Conservation (phyloP, 30 jellyfish, hydroid and myxozoan genomes). For the Aurelia aurita region DNA sequence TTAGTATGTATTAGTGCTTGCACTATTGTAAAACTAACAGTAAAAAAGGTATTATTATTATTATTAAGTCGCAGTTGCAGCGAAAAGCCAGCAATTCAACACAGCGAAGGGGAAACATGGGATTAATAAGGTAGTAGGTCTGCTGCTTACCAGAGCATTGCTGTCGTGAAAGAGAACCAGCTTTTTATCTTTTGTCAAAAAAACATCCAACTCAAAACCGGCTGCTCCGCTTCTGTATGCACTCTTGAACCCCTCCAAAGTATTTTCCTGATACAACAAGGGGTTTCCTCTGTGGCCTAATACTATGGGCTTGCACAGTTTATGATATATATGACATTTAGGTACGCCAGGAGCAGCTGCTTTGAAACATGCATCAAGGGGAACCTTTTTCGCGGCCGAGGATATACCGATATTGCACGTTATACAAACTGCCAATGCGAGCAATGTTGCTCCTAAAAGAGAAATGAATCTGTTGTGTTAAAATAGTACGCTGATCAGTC, state of each 20-base stretch:
- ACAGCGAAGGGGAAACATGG: no score
- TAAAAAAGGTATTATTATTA: no score
- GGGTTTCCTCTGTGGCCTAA: constrained; percentile 94
- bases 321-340: constrained; percentile 69
- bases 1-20: no score
- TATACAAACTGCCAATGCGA: not conserved
- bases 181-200: constrained; percentile 69
- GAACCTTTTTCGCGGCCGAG: not conserved
- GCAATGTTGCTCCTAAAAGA: not conserved
- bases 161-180: constrained; percentile 80
- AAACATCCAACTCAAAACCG: constrained; percentile 87
- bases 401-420: not conserved
- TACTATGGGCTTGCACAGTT: constrained; percentile 63
- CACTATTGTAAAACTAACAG: no score
- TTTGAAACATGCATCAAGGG: constrained; percentile 50
- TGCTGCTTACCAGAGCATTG: constrained; percentile 49
- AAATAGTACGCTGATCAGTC: no score
- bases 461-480: no score
- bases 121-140: no score
- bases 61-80: no score
- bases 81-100: no score
- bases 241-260: constrained; percentile 77
- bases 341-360: constrained; percentile 47
- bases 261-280: constrained; percentile 65
- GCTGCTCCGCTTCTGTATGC: constrained; percentile 42